Evolutionary conservation across 2,888 invertebrate genomes (phyloP).

Genomic region (Patella ulyssiponensis): DNA sequence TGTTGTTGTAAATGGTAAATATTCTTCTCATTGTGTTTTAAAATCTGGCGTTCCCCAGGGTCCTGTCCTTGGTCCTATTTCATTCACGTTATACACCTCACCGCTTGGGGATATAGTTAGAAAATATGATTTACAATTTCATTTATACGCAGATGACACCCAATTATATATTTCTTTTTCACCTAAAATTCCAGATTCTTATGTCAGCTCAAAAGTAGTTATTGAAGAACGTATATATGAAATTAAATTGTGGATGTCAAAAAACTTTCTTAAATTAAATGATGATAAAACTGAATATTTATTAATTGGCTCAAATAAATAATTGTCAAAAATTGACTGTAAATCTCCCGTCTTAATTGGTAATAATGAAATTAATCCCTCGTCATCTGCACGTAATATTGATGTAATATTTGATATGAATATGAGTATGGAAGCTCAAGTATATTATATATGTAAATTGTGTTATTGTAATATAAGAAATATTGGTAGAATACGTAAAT

Average conservation of each 20-base stretch:
- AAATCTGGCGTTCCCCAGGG: background rate
- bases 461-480: background rate
- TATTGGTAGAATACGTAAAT: slow-evolving; percentile 1
- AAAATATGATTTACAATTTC: background rate
- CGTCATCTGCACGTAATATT: background rate
- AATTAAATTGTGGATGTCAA: background rate
- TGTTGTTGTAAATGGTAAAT: background rate
- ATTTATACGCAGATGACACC: background rate
- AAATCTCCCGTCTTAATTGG: background rate
- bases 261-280: background rate
- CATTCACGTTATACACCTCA: background rate
- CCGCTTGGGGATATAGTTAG: background rate
- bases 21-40: background rate
- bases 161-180: background rate
- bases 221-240: background rate
- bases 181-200: background rate
- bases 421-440: background rate
- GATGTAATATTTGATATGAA: background rate
- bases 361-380: background rate
- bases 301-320: background rate
- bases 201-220: background rate
- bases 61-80: background rate
- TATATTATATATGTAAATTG: background rate
- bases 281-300: background rate
- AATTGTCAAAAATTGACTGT: background rate